Evolutionary conservation across 2,113 vertebrate species (phyloP).

Genomic region (Oreochromis spilurus): DNA sequence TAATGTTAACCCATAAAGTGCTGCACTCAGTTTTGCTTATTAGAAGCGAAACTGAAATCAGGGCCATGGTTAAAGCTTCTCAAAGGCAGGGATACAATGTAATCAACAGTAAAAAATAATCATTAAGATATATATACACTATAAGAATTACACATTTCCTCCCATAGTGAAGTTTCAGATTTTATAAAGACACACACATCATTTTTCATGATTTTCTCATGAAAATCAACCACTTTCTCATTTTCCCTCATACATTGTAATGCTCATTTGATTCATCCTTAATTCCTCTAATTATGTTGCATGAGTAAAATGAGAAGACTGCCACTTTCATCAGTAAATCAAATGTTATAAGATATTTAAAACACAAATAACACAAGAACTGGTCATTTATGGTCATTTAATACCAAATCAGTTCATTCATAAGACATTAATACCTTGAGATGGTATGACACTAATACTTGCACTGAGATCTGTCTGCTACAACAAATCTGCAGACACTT

Average conservation of each 20-base stretch:
- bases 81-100: neutral
- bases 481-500: slow-evolving; percentile 31
- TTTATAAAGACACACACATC: neutral
- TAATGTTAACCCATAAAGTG: rapidly evolving
- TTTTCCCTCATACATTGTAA: neutral
- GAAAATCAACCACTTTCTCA: neutral
- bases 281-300: neutral
- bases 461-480: neutral
- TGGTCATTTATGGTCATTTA: neutral
- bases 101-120: neutral
- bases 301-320: neutral
- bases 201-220: neutral
- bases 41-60: neutral
- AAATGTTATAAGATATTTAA: neutral
- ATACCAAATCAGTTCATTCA: neutral
- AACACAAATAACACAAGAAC: neutral
- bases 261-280: neutral
- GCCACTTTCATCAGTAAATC: neutral
- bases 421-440: neutral
- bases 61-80: neutral
- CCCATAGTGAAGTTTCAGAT: neutral
- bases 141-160: neutral
- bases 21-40: neutral
- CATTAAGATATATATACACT: neutral
- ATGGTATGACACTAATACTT: neutral